These are phyloP conservation scores for Halocaridina rubra DNA, from an alignment of 2,888 invertebrate genomes.

Conservation along the genomic window DNA sequence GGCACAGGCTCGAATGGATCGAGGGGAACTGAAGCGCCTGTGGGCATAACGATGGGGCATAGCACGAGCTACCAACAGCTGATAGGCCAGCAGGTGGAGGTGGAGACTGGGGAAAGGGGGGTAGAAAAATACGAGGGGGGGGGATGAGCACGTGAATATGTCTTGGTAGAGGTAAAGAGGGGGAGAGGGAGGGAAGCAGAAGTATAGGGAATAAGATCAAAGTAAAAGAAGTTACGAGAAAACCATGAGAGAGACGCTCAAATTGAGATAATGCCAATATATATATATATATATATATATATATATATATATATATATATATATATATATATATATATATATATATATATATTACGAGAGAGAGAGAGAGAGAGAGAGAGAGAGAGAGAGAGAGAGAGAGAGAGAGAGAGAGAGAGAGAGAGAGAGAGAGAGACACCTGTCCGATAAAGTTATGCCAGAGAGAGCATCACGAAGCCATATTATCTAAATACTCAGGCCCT, in stretches of 20 bases:
- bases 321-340: no score
- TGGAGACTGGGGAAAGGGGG: not conserved
- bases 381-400: constrained; percentile 7
- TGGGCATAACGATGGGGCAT: not conserved
- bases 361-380: constrained; percentile 17
- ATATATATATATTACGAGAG: not conserved
- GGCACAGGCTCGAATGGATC: not conserved
- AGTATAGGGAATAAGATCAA: not conserved
- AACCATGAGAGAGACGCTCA: no score
- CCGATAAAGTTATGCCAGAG: no score
- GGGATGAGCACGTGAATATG: not conserved
- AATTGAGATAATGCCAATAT: no score
- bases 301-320: no score
- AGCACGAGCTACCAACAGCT: no score
- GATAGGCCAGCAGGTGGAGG: no score
- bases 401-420: not conserved
- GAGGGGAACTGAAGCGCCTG: not conserved
- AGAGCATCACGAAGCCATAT: no score
- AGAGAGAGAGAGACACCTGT: not conserved
- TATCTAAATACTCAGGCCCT: no score
- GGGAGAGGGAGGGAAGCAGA: not conserved
- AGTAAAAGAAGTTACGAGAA: no score
- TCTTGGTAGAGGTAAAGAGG: not conserved
- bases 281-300: no score
- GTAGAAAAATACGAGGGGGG: not conserved